Conservation (phyloP, 2,888 invertebrate genomes). For the Luffia ferchaultella region DNA sequence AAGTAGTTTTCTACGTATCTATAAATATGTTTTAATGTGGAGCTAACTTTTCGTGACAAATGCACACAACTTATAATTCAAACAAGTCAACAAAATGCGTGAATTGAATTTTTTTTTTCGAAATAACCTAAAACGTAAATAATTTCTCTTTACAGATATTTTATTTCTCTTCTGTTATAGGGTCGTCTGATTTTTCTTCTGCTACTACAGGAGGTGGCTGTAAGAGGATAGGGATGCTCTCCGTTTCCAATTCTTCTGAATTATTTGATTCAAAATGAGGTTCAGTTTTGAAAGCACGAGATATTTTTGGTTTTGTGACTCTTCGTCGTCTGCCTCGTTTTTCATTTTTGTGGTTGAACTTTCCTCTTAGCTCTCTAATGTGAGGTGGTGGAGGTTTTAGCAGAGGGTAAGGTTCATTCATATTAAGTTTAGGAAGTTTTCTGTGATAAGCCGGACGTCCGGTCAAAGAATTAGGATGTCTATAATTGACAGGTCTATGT, state of each 20-base stretch:
- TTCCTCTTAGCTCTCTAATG: constrained; percentile 24
- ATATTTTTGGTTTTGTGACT: constrained; percentile 32
- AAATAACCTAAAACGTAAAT: too few relatives aligned
- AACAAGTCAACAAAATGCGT: too few relatives aligned
- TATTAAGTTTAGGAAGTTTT: constrained; percentile 38
- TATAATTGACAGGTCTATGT: constrained; percentile 21
- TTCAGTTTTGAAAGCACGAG: constrained; percentile 38
- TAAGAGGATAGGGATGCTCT: constrained; percentile 28
- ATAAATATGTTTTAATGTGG: too few relatives aligned
- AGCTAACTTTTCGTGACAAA: too few relatives aligned
- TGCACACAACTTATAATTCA: too few relatives aligned
- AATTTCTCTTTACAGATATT: too few relatives aligned
- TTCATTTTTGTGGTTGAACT: constrained; percentile 28
- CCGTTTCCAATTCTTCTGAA: constrained; percentile 18
- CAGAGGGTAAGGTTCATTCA: constrained; percentile 47
- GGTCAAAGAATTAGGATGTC: constrained; percentile 34
- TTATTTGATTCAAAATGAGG: constrained; percentile 42
- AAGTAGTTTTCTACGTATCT: too few relatives aligned
- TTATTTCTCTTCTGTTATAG: too few relatives aligned
- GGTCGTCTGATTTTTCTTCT: too few relatives aligned
- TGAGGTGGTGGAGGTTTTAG: constrained; percentile 50
- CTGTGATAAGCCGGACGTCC: constrained; percentile 32
- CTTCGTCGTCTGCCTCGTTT: constrained; percentile 36
- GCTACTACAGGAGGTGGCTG: constrained; percentile 41
- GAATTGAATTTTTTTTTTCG: too few relatives aligned